Conservation (phyloP, 2,888 invertebrate genomes). For the Cryptophagus acutangulus region DNA sequence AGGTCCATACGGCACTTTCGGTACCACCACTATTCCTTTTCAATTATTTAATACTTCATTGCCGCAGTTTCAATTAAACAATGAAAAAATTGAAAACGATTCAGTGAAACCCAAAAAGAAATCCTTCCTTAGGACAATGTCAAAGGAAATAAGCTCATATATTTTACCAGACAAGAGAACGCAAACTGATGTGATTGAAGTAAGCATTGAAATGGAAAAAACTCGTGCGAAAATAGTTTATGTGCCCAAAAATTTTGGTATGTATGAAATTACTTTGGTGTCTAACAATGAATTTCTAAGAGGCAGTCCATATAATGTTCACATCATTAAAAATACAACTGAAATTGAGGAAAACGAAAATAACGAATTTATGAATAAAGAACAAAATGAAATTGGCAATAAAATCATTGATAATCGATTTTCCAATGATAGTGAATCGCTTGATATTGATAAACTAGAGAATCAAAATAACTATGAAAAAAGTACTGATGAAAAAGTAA, state of each 20-base stretch:
- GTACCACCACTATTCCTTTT: too few species aligned
- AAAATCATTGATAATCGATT: conserved; percentile 39
- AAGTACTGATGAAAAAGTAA: conserved; percentile 36
- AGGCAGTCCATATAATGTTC: conserved; percentile 57
- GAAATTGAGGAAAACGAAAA: background rate
- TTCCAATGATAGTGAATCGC: too few species aligned
- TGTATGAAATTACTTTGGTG: conserved; percentile 55
- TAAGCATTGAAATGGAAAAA: conserved; percentile 48
- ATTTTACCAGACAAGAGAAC: conserved; percentile 14
- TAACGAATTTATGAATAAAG: conserved; percentile 44
- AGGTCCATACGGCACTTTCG: conserved; percentile 41
- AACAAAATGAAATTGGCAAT: conserved; percentile 43
- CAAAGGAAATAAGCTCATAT: conserved; percentile 21
- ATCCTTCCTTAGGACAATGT: conserved; percentile 15
- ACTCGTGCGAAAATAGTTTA: conserved; percentile 54
- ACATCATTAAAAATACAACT: conserved; percentile 33
- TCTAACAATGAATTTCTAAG: conserved; percentile 54
- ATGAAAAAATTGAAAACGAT: conserved; percentile 8
- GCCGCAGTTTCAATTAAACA: conserved; percentile 11
- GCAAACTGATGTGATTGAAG: conserved; percentile 48
- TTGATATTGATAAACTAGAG: conserved; percentile 23
- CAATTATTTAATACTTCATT: conserved; percentile 17
- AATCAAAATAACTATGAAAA: background rate
- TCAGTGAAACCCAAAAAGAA: background rate
- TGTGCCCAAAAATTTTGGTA: conserved; percentile 51